These are phyloP conservation scores for Ptilonorhynchus violaceus DNA, from an alignment of 2,113 vertebrate species.

Conservation along the genomic window DNA sequence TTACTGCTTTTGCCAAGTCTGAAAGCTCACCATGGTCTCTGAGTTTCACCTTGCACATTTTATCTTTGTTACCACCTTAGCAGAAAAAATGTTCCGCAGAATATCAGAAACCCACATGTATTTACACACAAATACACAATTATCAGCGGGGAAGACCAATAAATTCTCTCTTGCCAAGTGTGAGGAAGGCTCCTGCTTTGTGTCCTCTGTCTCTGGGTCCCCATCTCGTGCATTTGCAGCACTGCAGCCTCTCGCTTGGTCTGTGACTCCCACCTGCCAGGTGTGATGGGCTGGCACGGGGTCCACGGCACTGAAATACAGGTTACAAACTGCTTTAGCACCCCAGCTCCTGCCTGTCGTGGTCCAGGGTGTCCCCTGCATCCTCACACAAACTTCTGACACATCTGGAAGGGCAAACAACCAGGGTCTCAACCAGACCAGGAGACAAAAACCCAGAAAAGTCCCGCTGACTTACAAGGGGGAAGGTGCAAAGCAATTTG, in stretches of 20 bases:
- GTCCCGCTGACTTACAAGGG: not conserved
- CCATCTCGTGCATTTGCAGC: not conserved
- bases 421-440: too few species aligned
- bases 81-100: not conserved
- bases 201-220: not conserved
- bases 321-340: accelerated
- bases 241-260: not conserved
- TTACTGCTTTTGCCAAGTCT: not conserved
- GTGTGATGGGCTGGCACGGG: not conserved
- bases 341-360: not conserved
- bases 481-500: not conserved
- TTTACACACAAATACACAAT: not conserved
- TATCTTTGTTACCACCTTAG: not conserved
- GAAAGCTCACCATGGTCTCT: not conserved
- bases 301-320: not conserved
- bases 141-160: not conserved
- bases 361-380: not conserved
- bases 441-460: too few species aligned
- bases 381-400: not conserved
- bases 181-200: not conserved
- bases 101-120: not conserved
- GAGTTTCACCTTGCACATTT: not conserved
- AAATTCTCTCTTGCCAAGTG: not conserved
- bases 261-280: not conserved
- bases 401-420: not conserved